Percentiles rank a stretch among this genome's conserved stretches.
Conservation (phyloP, 2,888 invertebrate species). For the Acleris holmiana region DNA sequence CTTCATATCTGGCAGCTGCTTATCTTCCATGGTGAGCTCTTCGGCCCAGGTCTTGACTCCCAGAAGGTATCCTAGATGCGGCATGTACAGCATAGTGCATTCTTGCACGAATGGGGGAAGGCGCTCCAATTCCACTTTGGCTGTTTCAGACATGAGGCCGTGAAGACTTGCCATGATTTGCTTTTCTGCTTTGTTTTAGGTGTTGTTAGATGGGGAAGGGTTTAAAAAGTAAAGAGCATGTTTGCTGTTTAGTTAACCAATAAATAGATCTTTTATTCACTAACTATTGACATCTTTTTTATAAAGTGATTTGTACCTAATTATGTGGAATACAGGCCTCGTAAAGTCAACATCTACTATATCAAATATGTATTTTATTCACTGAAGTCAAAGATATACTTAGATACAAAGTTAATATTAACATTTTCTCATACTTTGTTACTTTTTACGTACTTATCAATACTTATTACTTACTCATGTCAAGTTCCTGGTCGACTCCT, state of each 20-base stretch:
- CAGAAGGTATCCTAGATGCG: constrained; percentile 91
- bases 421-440: no score
- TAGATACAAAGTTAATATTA: no score
- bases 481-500: constrained; percentile 90
- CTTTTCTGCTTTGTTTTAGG: constrained; percentile 85
- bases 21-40: constrained; percentile 80
- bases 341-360: no score
- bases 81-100: constrained; percentile 88
- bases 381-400: no score
- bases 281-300: no score
- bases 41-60: constrained; percentile 88
- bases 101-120: constrained; percentile 87
- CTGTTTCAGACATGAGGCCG: constrained; percentile 89
- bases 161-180: constrained; percentile 88
- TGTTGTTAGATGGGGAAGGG: no score
- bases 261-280: not conserved
- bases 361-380: no score
- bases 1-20: constrained; percentile 87
- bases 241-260: no score
- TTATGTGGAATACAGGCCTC: no score
- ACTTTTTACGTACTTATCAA: no score
- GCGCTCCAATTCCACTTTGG: constrained; percentile 87
- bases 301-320: no score
- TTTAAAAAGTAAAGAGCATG: no score
- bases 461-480: constrained; percentile 84